Evolutionary conservation across 2,888 invertebrate species (phyloP).

Genomic region (Tanytarsus gracilentus): DNA sequence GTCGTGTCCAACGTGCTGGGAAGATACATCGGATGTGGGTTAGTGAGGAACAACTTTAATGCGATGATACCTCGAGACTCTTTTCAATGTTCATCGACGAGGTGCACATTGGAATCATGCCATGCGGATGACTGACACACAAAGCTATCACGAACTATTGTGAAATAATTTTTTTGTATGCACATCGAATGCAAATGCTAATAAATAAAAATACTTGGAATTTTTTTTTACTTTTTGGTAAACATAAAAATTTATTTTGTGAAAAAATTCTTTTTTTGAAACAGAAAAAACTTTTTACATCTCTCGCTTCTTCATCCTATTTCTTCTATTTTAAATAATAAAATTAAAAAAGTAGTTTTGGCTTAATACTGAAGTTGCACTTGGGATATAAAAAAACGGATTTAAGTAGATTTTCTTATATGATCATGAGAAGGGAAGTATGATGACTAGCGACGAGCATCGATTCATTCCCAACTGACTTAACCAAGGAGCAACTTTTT

Average conservation of each 20-base stretch:
- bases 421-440: background rate
- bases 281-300: background rate
- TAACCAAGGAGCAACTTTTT: slow-evolving; percentile 18
- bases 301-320: background rate
- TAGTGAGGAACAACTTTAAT: background rate
- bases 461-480: background rate
- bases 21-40: background rate
- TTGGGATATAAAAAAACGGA: background rate
- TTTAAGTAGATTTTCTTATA: background rate
- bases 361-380: slow-evolving; percentile 25
- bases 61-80: too few relatives aligned
- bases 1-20: background rate
- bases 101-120: background rate
- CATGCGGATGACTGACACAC: background rate
- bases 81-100: background rate
- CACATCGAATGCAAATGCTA: background rate
- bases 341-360: slow-evolving; percentile 17
- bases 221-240: background rate
- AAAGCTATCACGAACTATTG: slow-evolving; percentile 1
- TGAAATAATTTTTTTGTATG: background rate
- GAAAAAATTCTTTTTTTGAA: background rate
- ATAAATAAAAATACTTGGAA: background rate
- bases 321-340: slow-evolving; percentile 23
- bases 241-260: background rate
- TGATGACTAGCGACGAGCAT: background rate